Conservation (phyloP, 2,113 vertebrate genomes). For the Nerophis ophidion region DNA sequence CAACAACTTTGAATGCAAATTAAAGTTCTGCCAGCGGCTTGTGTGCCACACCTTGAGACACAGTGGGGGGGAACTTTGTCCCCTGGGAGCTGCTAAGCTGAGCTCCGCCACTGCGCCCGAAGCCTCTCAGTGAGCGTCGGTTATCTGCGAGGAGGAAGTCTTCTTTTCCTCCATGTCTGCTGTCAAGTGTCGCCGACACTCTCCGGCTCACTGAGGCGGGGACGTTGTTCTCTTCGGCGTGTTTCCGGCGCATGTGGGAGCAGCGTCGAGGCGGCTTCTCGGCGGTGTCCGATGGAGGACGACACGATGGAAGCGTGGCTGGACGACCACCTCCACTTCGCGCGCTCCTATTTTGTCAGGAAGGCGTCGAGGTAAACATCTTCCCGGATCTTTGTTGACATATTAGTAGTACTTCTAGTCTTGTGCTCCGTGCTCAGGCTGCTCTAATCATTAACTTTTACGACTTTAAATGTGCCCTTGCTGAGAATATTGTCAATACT, state of each 20-base stretch:
- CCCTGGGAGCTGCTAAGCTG: too few species aligned
- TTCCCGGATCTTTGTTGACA: neutral
- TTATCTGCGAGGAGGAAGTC: too few species aligned
- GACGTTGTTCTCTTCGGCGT: neutral
- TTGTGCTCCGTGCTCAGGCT: neutral
- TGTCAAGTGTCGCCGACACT: constrained; percentile 44
- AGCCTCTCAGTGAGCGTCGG: too few species aligned
- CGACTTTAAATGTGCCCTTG: constrained; percentile 21
- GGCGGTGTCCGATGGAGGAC: constrained; percentile 51
- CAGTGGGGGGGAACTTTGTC: too few species aligned
- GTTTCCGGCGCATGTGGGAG: neutral
- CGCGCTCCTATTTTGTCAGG: constrained; percentile 86
- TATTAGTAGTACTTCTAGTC: neutral
- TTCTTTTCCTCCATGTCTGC: neutral
- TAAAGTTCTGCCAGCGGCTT: too few species aligned
- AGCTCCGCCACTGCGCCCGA: too few species aligned
- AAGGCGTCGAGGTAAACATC: constrained; percentile 86
- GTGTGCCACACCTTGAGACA: too few species aligned
- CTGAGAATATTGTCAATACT: neutral
- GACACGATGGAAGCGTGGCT: constrained; percentile 90
- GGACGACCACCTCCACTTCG: constrained; percentile 88
- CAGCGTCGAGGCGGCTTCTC: neutral
- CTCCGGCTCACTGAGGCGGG: constrained; percentile 13
- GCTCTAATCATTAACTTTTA: constrained; percentile 60
- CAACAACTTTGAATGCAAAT: too few species aligned